Conservation (phyloP, 2,113 vertebrate species). For the Tor tambroides region DNA sequence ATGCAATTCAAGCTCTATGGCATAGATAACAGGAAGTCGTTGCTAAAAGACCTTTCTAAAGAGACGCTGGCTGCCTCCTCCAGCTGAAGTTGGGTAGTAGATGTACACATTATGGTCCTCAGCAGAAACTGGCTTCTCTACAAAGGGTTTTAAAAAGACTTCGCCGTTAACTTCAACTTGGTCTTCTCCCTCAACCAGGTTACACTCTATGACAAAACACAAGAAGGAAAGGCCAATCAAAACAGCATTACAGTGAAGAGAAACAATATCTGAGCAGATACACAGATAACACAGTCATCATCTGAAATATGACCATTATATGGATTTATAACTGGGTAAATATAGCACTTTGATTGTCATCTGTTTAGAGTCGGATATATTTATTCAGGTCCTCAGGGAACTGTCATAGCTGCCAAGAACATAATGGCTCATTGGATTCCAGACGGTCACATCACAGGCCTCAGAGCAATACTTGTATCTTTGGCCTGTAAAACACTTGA, state of each 20-base stretch:
- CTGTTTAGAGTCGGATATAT: neutral
- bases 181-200: slow-evolving; percentile 93
- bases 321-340: neutral
- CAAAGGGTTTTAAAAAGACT: slow-evolving; percentile 96
- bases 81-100: slow-evolving; percentile 97
- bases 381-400: neutral
- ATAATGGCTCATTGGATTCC: slow-evolving; percentile 31
- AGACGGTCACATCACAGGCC: slow-evolving; percentile 47
- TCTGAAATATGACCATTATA: neutral
- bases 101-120: slow-evolving; percentile 99
- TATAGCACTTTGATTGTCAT: slow-evolving; percentile 26
- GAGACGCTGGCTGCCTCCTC: slow-evolving; percentile 96
- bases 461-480: slow-evolving; percentile 43
- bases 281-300: neutral
- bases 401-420: slow-evolving; percentile 12
- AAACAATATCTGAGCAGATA: neutral
- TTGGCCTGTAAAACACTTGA: slow-evolving; percentile 41
- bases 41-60: slow-evolving; percentile 88
- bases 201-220: slow-evolving; percentile 84
- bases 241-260: neutral
- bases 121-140: slow-evolving; percentile 97
- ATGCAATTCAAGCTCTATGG: neutral
- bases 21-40: neutral
- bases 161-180: slow-evolving; percentile 97
- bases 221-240: slow-evolving; percentile 4